Evolutionary conservation across 2,113 vertebrate genomes (phyloP).

Genomic region (Albula goreensis): DNA sequence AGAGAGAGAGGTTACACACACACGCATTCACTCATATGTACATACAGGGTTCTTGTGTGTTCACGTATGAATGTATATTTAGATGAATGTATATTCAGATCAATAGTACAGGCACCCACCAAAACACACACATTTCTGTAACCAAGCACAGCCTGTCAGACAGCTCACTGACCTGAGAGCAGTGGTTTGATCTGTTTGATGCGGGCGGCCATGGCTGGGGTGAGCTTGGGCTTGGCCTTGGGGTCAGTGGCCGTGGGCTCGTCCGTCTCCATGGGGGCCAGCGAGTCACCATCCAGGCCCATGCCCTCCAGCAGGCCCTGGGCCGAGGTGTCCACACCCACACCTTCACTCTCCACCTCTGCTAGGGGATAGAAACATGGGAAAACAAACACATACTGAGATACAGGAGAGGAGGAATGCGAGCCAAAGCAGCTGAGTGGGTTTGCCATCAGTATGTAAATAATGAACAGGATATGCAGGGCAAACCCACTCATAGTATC

Average conservation of each 20-base stretch:
- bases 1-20: too few species aligned
- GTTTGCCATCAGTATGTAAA: too few species aligned
- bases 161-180: conserved; percentile 76
- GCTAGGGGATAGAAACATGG: not conserved
- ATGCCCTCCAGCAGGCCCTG: conserved; percentile 87
- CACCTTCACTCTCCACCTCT: conserved; percentile 76
- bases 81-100: too few species aligned
- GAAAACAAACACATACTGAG: not conserved
- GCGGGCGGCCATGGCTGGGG: conserved; percentile 89
- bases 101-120: too few species aligned
- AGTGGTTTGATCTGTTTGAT: conserved; percentile 94
- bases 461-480: too few species aligned
- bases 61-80: too few species aligned
- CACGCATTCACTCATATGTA: too few species aligned
- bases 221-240: conserved; percentile 89
- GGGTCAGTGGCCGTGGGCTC: conserved; percentile 83
- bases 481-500: too few species aligned
- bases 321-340: conserved; percentile 77
- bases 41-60: not conserved
- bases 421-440: too few species aligned
- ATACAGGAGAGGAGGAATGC: too few species aligned
- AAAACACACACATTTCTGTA: too few species aligned
- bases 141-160: too few species aligned
- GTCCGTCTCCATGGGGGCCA: conserved; percentile 92
- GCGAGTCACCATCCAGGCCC: conserved; percentile 83